Percentiles rank a stretch among this genome's conserved stretches.
phyloP scores from a whole-genome alignment of 2,888 invertebrate species.

The Allacma fusca region DNA sequence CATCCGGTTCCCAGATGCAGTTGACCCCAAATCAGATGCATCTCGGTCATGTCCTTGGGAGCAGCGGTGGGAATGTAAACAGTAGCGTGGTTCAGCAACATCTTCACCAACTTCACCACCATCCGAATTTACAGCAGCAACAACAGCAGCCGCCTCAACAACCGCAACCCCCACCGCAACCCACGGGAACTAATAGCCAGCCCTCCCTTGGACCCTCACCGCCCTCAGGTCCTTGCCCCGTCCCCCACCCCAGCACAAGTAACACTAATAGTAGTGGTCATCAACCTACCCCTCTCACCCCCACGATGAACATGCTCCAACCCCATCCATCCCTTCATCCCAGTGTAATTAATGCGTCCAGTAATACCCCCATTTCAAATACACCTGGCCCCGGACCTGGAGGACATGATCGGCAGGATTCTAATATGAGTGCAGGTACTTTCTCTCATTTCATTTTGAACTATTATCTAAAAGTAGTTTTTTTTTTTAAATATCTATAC shows the following conservation, averaged over 20 bases:
- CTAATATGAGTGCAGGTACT: slow-evolving; percentile 97
- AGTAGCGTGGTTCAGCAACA: slow-evolving; percentile 37
- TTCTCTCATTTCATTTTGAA: no score
- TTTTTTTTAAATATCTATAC: no score
- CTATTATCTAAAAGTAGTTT: no score
- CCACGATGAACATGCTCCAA: slow-evolving; percentile 23
- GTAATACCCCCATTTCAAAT: slow-evolving; percentile 39
- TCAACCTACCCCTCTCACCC: background rate
- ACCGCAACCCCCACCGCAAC: slow-evolving; percentile 32
- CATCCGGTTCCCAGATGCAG: slow-evolving; percentile 95
- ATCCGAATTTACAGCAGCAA: slow-evolving; percentile 54
- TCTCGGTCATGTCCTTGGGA: slow-evolving; percentile 52
- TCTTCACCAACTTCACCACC: slow-evolving; percentile 46
- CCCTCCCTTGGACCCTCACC: background rate
- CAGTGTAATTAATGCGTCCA: slow-evolving; percentile 35
- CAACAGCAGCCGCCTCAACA: slow-evolving; percentile 43
- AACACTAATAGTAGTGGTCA: slow-evolving; percentile 40
- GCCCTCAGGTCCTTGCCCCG: background rate
- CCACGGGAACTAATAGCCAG: slow-evolving; percentile 16
- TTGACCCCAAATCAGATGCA: slow-evolving; percentile 82
- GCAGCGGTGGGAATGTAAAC: slow-evolving; percentile 37
- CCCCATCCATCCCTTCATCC: slow-evolving; percentile 37
- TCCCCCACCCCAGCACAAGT: slow-evolving; percentile 29
- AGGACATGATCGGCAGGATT: slow-evolving; percentile 77
- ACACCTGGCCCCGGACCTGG: slow-evolving; percentile 57